These are phyloP conservation scores for Thymelicus acteon DNA, from an alignment of 2,888 invertebrate species.

Conservation along the genomic window DNA sequence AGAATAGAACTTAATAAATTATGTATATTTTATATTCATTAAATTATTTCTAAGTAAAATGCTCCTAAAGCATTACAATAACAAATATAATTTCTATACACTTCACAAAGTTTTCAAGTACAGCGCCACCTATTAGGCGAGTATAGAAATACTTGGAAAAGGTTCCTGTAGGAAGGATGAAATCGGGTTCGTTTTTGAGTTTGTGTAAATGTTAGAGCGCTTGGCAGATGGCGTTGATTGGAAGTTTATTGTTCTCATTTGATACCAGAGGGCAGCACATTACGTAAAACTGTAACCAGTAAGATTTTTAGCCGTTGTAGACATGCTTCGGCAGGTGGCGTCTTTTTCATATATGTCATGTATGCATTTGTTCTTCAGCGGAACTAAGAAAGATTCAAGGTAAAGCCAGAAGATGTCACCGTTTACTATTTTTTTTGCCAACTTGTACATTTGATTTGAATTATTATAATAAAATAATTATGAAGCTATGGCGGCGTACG, in stretches of 20 bases:
- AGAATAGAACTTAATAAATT: slow-evolving; percentile 41
- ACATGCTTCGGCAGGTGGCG: slow-evolving; percentile 57
- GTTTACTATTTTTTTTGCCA: background rate
- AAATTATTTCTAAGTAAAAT: background rate
- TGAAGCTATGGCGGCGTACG: too few relatives aligned
- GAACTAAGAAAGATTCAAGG: too few relatives aligned
- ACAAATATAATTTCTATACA: slow-evolving; percentile 42
- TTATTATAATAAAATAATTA: too few relatives aligned
- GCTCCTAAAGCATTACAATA: background rate
- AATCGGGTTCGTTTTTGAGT: slow-evolving; percentile 18
- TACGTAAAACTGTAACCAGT: background rate
- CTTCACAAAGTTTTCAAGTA: slow-evolving; percentile 54
- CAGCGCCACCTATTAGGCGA: slow-evolving; percentile 66
- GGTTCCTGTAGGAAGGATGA: slow-evolving; percentile 46
- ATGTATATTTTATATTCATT: background rate
- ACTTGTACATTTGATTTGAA: too few relatives aligned
- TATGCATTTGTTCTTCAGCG: too few relatives aligned
- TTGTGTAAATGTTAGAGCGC: slow-evolving; percentile 9
- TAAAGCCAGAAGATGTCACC: slow-evolving; percentile 6
- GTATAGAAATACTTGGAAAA: slow-evolving; percentile 36
- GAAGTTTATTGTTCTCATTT: slow-evolving; percentile 17
- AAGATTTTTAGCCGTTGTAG: slow-evolving; percentile 45
- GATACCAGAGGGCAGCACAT: slow-evolving; percentile 40
- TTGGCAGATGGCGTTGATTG: slow-evolving; percentile 46
- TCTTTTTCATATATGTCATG: slow-evolving; percentile 8